Percentiles rank a stretch among this genome's conserved stretches.
Evolutionary conservation across 2,113 vertebrate species (phyloP).

Genomic region (Microtus oregoni): DNA sequence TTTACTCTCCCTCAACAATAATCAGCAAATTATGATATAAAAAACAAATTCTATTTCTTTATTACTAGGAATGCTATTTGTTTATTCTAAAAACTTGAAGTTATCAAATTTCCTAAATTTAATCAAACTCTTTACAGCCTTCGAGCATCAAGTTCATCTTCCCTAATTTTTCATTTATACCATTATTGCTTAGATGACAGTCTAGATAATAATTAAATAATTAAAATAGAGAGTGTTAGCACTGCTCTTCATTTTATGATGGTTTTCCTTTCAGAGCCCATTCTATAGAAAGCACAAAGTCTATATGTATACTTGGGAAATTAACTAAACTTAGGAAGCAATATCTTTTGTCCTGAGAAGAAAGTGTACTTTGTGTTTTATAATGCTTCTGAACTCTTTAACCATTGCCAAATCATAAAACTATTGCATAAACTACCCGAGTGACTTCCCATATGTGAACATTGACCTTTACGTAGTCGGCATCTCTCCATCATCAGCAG

Average conservation of each 20-base stretch:
- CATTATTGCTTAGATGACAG: not conserved
- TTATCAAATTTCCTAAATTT: slow-evolving; percentile 24
- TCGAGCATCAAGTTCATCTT: not conserved
- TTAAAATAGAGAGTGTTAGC: not conserved
- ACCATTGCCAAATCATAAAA: slow-evolving; percentile 27
- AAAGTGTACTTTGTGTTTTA: not conserved
- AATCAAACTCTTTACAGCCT: slow-evolving; percentile 22
- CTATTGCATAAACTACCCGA: not conserved
- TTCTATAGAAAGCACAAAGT: not conserved
- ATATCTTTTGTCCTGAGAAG: not conserved
- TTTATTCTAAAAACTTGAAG: not conserved
- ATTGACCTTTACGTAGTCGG: slow-evolving; percentile 44
- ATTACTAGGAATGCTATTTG: not conserved
- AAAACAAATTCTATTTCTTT: slow-evolving; percentile 10
- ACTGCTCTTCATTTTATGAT: slow-evolving; percentile 4
- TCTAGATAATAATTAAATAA: not conserved
- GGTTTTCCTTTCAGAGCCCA: not conserved
- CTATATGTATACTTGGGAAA: slow-evolving; percentile 23
- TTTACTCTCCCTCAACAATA: not conserved
- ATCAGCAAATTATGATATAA: not conserved
- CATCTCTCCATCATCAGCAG: not conserved
- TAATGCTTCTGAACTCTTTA: slow-evolving; percentile 16
- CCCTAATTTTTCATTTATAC: slow-evolving; percentile 18
- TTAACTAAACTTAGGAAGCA: slow-evolving; percentile 27
- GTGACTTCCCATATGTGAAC: not conserved